phyloP scores from a whole-genome alignment of 2,888 invertebrate species.

The Lysandra bellargus region DNA sequence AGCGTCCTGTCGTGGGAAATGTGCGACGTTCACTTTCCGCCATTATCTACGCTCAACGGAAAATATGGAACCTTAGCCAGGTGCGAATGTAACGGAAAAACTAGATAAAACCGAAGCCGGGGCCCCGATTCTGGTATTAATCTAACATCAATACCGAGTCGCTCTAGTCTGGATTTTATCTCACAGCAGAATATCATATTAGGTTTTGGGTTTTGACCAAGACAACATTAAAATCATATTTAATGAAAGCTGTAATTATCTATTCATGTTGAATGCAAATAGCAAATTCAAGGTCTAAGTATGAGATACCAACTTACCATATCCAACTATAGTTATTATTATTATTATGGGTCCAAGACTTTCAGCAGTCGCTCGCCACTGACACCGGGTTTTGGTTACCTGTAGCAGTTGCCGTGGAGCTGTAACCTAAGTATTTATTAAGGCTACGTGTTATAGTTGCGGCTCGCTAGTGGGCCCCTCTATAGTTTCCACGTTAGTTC shows the following conservation, averaged over 20 bases:
- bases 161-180: not conserved
- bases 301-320: not conserved
- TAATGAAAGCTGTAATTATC: no score
- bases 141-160: not conserved
- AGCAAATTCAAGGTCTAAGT: not conserved
- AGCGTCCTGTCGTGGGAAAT: slow-evolving; percentile 66
- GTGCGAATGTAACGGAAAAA: slow-evolving; percentile 12
- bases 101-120: not conserved
- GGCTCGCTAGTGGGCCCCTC: slow-evolving; percentile 1
- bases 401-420: not conserved
- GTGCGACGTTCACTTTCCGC: slow-evolving; percentile 63
- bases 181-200: not conserved
- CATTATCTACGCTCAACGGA: slow-evolving; percentile 56
- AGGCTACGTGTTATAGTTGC: not conserved
- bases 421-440: not conserved
- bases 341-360: not conserved
- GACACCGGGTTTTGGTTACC: not conserved
- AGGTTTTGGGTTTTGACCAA: not conserved
- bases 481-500: slow-evolving; percentile 23
- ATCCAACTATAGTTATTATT: not conserved
- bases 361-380: not conserved
- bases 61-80: slow-evolving; percentile 14
- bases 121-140: not conserved
- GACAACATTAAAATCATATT: not conserved
- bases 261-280: not conserved